Evolutionary conservation across 1,140 invertebrate species (phyloP), one percentile per base, ranked within the genome.

Genomic region (Antheraea mylitta): DNA sequence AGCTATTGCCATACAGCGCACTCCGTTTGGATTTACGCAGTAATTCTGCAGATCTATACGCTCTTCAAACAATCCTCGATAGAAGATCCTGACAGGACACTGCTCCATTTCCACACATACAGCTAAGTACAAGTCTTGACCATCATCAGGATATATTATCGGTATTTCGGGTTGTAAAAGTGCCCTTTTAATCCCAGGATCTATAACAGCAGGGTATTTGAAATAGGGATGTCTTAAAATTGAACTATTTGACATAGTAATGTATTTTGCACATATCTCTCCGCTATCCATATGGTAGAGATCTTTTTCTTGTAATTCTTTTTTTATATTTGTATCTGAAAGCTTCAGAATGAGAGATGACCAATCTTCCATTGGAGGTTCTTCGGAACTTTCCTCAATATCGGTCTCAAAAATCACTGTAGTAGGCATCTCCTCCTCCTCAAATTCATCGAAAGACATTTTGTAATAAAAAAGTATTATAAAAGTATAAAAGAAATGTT

Each of bases 181-280:
- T 7, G 92, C 92, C 48, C 79, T 76, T 38, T 82, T 72, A 18
- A 93, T 90, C 10, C 92, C 92, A n/a, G 93, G 93, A 75, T 93
- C 92, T 67, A 66, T 58, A 7, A 93, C 77, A 7, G 85, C 83
- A 7, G 92, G 92, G 70, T 93, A 93, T 64, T 82, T 81, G 72
- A 86, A 93, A 58, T 92, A 89, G n/a, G 87, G 85, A 70, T 93
- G 91, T 60, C 77, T 77, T 3, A 89, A 69, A 6, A 93, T 61
- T 9, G 88, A 90, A 71, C 92, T 93, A 18, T 83, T 81, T 0
- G 93, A 93, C 70, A 92, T 73, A 4, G 86, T 13, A 13, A 92
- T 69, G 68, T 86, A 87, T 64, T 86, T 80, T 6, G 68, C 69
- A 64, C 87, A 91, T 74, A 90, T 73, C 69, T 90, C 84, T 18